These are phyloP conservation scores for Nesogale talazaci DNA, from an alignment of 2,113 vertebrate species.

Conservation along the genomic window DNA sequence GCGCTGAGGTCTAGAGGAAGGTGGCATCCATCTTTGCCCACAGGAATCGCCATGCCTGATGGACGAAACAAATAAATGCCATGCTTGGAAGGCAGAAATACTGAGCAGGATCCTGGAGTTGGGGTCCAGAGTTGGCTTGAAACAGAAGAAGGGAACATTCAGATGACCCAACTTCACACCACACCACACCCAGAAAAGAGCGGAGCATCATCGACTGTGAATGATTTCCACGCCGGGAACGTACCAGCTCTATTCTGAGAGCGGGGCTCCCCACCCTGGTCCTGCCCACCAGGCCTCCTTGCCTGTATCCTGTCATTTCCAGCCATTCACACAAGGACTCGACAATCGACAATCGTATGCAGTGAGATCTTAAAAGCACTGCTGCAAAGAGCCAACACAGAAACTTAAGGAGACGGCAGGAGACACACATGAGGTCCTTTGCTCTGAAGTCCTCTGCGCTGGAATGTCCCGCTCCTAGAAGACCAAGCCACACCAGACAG, in stretches of 20 bases:
- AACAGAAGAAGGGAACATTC: neutral
- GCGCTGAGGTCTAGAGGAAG: neutral
- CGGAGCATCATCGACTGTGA: neutral
- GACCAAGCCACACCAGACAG: too few species aligned
- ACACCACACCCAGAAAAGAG: neutral
- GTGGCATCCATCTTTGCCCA: too few species aligned
- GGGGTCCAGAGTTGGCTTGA: neutral
- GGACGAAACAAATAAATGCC: neutral
- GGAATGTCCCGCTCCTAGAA: neutral
- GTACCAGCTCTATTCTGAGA: neutral
- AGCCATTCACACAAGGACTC: neutral
- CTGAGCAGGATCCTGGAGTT: neutral
- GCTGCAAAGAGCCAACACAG: neutral
- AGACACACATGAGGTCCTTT: slow-evolving; percentile 1
- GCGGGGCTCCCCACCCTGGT: neutral
- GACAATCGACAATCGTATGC: neutral
- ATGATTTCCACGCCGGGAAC: neutral
- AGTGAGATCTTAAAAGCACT: slow-evolving; percentile 26
- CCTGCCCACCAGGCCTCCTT: neutral
- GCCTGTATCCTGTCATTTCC: neutral
- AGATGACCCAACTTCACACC: neutral
- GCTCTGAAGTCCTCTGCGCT: slow-evolving; percentile 13
- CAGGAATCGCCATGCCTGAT: neutral
- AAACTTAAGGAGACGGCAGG: slow-evolving; percentile 4
- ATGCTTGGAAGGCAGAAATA: neutral